Evolutionary conservation across 2,888 invertebrate genomes (phyloP).

Genomic region (Euphydryas editha): DNA sequence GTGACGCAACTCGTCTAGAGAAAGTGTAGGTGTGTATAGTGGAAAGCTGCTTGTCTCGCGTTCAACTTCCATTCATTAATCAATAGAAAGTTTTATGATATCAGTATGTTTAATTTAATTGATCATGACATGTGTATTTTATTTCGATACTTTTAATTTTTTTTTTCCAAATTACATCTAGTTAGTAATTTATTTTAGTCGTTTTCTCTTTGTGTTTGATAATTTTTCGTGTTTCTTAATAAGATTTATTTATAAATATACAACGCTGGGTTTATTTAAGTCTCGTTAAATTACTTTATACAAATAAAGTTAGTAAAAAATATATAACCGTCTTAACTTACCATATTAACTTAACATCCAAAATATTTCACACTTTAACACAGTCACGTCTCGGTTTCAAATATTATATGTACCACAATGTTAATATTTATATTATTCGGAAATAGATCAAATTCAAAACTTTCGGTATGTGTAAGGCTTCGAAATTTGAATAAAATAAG

Average conservation of each 20-base stretch:
- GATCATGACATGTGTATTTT: slow-evolving; percentile 28
- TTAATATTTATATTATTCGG: not conserved
- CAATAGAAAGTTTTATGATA: slow-evolving; percentile 69
- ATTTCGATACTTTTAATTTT: not conserved
- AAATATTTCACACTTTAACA: slow-evolving; percentile 13
- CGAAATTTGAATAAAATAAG: slow-evolving; percentile 43
- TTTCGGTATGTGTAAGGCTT: slow-evolving; percentile 20
- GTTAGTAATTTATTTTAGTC: not conserved
- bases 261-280: not conserved
- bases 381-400: slow-evolving; percentile 8
- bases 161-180: not conserved
- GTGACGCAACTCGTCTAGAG: slow-evolving; percentile 66
- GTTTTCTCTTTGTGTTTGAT: not conserved
- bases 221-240: not conserved
- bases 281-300: no score
- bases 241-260: not conserved
- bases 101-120: slow-evolving; percentile 38
- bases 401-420: not conserved
- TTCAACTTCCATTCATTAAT: slow-evolving; percentile 62
- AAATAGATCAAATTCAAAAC: not conserved
- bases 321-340: not conserved
- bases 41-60: slow-evolving; percentile 40
- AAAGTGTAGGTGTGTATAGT: slow-evolving; percentile 56
- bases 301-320: no score
- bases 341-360: slow-evolving; percentile 6